Percentiles rank a stretch among this genome's conserved stretches.
Evolutionary conservation across 2,888 invertebrate genomes (phyloP).

Genomic region (Mantis religiosa): DNA sequence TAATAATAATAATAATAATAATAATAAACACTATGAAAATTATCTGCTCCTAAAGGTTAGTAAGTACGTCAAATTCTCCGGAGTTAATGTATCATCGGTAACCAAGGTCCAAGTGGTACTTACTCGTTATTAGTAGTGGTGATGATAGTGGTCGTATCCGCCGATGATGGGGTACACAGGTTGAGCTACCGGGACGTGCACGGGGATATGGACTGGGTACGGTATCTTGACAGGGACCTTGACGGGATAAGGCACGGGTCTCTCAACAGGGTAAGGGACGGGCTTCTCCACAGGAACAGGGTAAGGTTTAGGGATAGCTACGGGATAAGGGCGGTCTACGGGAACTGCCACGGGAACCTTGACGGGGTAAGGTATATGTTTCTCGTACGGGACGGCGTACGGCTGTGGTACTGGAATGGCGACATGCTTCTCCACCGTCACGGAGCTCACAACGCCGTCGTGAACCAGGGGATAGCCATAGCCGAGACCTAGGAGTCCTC

Average conservation of each 20-base stretch:
- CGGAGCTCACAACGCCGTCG: slow-evolving; percentile 11
- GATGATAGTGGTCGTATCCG: background rate
- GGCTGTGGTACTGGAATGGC: slow-evolving; percentile 49
- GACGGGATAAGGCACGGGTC: slow-evolving; percentile 21
- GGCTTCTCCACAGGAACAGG: slow-evolving; percentile 35
- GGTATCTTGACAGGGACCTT: slow-evolving; percentile 59
- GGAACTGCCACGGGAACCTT: slow-evolving; percentile 49
- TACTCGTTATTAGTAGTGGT: background rate
- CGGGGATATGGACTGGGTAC: slow-evolving; percentile 49
- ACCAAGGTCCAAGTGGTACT: too few species aligned
- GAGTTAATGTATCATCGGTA: too few species aligned
- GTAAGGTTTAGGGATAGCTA: slow-evolving; percentile 55
- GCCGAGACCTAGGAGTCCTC: slow-evolving; percentile 17
- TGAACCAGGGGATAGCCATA: slow-evolving; percentile 1
- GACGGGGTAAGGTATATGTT: slow-evolving; percentile 39
- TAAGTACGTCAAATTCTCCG: too few species aligned
- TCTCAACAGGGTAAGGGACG: slow-evolving; percentile 46
- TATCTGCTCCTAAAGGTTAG: too few species aligned
- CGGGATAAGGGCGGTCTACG: slow-evolving; percentile 43
- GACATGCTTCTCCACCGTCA: slow-evolving; percentile 24
- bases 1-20: too few species aligned
- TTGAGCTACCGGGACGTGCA: slow-evolving; percentile 33
- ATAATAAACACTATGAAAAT: too few species aligned
- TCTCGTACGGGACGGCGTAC: slow-evolving; percentile 59
- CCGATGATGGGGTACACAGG: slow-evolving; percentile 37